These are phyloP conservation scores for Drosophila nigromelanica DNA, from an alignment of 1,140 invertebrate species.

Conservation along the genomic window DNA sequence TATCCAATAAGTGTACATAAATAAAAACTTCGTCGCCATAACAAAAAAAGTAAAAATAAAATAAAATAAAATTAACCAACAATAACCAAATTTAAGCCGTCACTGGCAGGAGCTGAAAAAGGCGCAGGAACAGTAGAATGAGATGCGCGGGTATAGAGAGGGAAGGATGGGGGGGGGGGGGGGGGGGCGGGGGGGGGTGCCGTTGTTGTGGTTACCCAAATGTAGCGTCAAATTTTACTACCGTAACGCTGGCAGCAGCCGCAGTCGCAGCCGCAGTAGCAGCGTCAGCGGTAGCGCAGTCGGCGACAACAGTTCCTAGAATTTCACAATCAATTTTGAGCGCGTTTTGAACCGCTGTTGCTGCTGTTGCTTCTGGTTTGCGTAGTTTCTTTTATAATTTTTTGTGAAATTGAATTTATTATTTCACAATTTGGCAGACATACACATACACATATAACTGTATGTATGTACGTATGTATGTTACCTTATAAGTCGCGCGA, in stretches of 20 bases:
- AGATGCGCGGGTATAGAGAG: neutral
- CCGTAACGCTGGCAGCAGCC: slow-evolving; percentile 12
- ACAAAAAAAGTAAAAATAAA: slow-evolving; percentile 17
- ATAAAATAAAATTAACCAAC: neutral
- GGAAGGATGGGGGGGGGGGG: neutral
- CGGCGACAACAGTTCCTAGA: slow-evolving; percentile 51
- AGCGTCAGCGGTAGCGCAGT: slow-evolving; percentile 21
- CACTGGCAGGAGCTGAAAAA: slow-evolving; percentile 2
- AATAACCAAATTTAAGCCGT: slow-evolving; percentile 5
- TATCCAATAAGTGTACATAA: slow-evolving; percentile 19
- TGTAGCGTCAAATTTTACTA: slow-evolving; percentile 50
- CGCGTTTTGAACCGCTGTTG: slow-evolving; percentile 41
- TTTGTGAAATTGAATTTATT: slow-evolving; percentile 80
- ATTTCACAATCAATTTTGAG: slow-evolving; percentile 70
- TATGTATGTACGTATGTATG: neutral
- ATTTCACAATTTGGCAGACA: slow-evolving; percentile 67
- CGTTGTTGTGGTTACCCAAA: slow-evolving; percentile 18
- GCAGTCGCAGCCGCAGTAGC: neutral
- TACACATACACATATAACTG: slow-evolving; percentile 22
- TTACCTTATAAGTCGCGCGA: slow-evolving; percentile 53
- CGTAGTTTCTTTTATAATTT: slow-evolving; percentile 47
- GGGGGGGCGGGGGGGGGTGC: neutral
- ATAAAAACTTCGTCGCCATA: slow-evolving; percentile 26
- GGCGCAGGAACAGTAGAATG: slow-evolving; percentile 10
- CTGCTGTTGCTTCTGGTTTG: slow-evolving; percentile 43